Percentiles rank a stretch among this genome's conserved stretches.
Conservation (phyloP, 1,140 invertebrate genomes). For the Caerostris extrusa region DNA sequence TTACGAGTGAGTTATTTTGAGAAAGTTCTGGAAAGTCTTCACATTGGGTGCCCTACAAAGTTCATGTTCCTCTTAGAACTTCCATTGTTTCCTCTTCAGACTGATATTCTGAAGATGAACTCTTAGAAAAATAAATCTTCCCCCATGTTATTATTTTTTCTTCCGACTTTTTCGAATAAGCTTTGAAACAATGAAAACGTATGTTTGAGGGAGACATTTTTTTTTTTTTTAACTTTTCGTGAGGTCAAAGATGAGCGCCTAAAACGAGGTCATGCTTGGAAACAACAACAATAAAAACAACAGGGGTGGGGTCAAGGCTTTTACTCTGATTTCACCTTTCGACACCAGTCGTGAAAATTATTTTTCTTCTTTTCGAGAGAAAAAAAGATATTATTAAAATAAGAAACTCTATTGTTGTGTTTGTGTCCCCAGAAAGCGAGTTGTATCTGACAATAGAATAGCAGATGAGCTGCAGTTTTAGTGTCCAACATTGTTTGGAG, state of each 20-base stretch:
- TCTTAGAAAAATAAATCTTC: conserved; percentile 3
- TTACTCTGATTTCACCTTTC: conserved; percentile 36
- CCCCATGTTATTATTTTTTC: neutral
- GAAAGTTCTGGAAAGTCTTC: conserved; percentile 7
- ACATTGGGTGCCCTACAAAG: conserved; percentile 8
- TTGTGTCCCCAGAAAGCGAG: neutral
- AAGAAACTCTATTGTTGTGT: neutral
- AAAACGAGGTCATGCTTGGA: neutral
- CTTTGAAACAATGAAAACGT: conserved; percentile 22
- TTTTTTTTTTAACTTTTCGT: neutral
- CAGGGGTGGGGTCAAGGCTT: conserved; percentile 13
- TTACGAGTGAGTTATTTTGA: conserved; percentile 20
- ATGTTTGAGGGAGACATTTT: conserved; percentile 12
- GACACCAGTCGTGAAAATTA: neutral
- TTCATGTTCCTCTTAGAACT: neutral
- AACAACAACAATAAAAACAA: neutral
- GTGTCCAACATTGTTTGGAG: neutral
- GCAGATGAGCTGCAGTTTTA: neutral
- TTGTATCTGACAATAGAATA: neutral
- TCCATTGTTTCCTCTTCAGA: neutral
- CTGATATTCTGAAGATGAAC: neutral
- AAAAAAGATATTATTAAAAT: neutral
- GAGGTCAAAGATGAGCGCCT: neutral
- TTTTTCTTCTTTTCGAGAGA: neutral
- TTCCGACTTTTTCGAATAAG: neutral